These are phyloP conservation scores for Cryptus armator DNA, from an alignment of 2,888 invertebrate genomes.

Conservation along the genomic window DNA sequence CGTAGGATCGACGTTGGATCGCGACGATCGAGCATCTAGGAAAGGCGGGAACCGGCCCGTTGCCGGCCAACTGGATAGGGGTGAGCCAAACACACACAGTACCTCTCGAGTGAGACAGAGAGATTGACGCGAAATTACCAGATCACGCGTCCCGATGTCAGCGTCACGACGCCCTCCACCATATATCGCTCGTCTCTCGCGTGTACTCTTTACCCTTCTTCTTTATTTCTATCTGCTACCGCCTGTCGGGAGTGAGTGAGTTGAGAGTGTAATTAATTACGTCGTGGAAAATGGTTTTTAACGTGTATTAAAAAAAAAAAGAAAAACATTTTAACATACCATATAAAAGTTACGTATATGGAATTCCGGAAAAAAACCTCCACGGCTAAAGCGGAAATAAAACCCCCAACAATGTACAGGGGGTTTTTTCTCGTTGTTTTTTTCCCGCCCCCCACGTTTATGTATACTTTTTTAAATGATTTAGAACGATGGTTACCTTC, in stretches of 20 bases:
- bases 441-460: neutral
- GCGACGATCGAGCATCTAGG: slow-evolving; percentile 29
- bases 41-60: neutral
- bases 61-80: slow-evolving; percentile 11
- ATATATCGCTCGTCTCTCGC: neutral
- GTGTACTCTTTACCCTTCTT: slow-evolving; percentile 6
- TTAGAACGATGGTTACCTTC: too few relatives aligned
- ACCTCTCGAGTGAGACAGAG: slow-evolving; percentile 35
- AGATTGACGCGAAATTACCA: slow-evolving; percentile 50
- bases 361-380: neutral
- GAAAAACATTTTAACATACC: too few relatives aligned
- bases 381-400: neutral
- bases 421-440: neutral
- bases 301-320: too few relatives aligned
- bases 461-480: neutral
- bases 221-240: slow-evolving; percentile 12
- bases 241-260: neutral
- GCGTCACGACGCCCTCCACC: slow-evolving; percentile 20
- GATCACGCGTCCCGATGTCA: slow-evolving; percentile 45
- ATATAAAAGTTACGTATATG: neutral
- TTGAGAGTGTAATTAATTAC: neutral
- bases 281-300: neutral
- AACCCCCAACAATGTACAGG: neutral
- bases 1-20: slow-evolving; percentile 46
- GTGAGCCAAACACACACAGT: slow-evolving; percentile 5